Evolutionary conservation across 2,797 vertebrate genomes (phyloP), one percentile per base, ranked within the genome.

Genomic region (Micrastur ruficollis): DNA sequence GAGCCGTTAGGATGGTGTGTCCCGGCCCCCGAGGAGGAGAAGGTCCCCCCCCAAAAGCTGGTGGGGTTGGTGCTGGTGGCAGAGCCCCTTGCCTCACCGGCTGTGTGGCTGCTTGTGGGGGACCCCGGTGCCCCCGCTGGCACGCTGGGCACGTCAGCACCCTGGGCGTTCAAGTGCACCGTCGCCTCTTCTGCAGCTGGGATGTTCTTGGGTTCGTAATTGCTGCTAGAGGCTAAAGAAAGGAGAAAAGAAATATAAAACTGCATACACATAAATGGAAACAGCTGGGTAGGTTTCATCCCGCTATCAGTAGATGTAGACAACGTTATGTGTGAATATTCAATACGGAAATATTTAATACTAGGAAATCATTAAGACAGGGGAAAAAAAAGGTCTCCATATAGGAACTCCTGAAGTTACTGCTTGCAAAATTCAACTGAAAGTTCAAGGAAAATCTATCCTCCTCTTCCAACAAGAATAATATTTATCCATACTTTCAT

Each of bases 401-500:
- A 67, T 47, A 85, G 36, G 71, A 92, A 53, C 81, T 91, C 56
- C 46, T 97, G 75, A 94, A 95, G 76, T 70, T 83, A 80, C 42
- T 80, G 81, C 91, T 94, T 86, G 78, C 32, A 96, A 95, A 96
- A 95, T 81, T 93, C 53, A 75, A 81, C 75, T 78, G 74, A 61
- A 94, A 85, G 61, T 95, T 93, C 86, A 96, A 93, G 86, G 80
- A 96, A 96, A 96, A 96, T 91, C 91, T 92, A 46, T 78, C 56
- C 42, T 87, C 26, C 49, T 34, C 70, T 86, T 94, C 89, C 89
- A 93, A 96, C 68, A 95, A 94, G 96, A 96, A 96, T 95, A 97
- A 97, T 97, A 97, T 97, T 97, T 96, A 95, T 84, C 95, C 89
- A 94, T 96, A 93, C 82, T 95, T 96, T 88, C 93, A 86, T 58